Conservation (phyloP, 92 coral and sea anemone species). For the Porites divaricata region DNA sequence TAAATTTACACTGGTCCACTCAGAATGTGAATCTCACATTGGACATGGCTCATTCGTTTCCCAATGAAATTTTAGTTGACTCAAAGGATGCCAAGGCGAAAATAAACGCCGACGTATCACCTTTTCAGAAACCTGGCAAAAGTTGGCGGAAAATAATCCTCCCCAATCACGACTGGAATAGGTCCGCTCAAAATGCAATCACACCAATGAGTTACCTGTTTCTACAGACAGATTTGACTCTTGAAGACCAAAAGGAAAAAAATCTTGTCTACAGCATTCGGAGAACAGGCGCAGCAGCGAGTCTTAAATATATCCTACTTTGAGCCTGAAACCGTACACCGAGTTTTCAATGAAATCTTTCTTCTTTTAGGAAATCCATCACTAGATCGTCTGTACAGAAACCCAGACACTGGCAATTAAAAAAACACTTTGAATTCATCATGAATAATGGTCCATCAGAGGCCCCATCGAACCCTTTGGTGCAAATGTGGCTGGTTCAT, state of each 20-base stretch:
- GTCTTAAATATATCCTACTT: conserved; percentile 42
- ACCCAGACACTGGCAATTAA: conserved; percentile 64
- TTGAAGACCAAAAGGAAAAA: not conserved
- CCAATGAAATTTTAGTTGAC: conserved; percentile 42
- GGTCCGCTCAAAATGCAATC: conserved; percentile 46
- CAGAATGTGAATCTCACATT: conserved; percentile 68
- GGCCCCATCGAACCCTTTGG: conserved; percentile 55
- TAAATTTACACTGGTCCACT: conserved; percentile 69
- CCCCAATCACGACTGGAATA: conserved; percentile 64
- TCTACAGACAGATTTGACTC: conserved; percentile 48
- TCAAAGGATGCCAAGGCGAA: conserved; percentile 74
- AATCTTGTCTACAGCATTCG: conserved; percentile 10
- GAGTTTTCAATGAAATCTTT: conserved; percentile 61
- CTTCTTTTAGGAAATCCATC: conserved; percentile 44
- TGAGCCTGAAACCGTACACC: conserved; percentile 63
- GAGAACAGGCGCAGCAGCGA: conserved; percentile 65
- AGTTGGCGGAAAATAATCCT: conserved; percentile 53
- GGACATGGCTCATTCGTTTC: conserved; percentile 28
- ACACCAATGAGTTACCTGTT: conserved; percentile 78
- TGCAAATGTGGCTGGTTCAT: conserved; percentile 45
- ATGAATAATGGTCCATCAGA: conserved; percentile 82
- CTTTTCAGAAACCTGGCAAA: conserved; percentile 71
- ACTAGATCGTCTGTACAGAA: conserved; percentile 50
- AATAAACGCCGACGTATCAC: conserved; percentile 56
- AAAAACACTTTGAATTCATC: conserved; percentile 59